A percentile compares a stretch with the other conserved stretches of the same genome.
These are phyloP conservation scores for Ostrea edulis DNA, from an alignment of 1,140 invertebrate genomes.

Conservation along the genomic window DNA sequence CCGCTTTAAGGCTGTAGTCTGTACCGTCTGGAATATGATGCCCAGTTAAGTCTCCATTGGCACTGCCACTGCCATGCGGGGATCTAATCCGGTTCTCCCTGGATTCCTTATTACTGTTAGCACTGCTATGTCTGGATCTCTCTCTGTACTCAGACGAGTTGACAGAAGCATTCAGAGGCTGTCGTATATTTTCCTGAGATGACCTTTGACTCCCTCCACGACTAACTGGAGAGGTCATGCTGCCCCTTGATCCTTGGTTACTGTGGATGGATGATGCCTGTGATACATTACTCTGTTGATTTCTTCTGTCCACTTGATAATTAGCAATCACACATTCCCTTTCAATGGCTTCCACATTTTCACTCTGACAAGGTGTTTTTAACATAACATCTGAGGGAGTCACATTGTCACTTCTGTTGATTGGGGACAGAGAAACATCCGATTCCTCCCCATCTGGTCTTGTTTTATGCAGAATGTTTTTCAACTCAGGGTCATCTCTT, in stretches of 20 bases:
- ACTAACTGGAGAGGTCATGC: not conserved
- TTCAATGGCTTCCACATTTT: not conserved
- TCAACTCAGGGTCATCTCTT: not conserved
- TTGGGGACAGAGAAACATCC: slow-evolving; percentile 42
- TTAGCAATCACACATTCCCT: not conserved
- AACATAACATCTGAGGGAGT: slow-evolving; percentile 29
- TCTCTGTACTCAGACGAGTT: not conserved
- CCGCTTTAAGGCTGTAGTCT: slow-evolving; percentile 53
- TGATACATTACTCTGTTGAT: not conserved
- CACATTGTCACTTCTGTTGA: slow-evolving; percentile 34
- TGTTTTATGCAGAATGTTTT: slow-evolving; percentile 46
- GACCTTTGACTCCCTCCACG: not conserved
- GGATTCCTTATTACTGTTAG: slow-evolving; percentile 20
- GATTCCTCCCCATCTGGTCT: slow-evolving; percentile 59
- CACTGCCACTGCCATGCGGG: slow-evolving; percentile 47
- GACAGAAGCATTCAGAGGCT: not conserved
- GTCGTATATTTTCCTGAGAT: not conserved
- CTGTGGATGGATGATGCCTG: not conserved
- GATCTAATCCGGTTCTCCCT: slow-evolving; percentile 26
- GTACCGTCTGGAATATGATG: slow-evolving; percentile 63
- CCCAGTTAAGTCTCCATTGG: slow-evolving; percentile 42
- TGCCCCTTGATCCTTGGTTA: not conserved
- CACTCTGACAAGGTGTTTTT: not conserved
- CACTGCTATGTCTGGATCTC: slow-evolving; percentile 3
- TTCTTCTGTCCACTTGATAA: not conserved